phyloP scores from a whole-genome alignment of 2,888 invertebrate genomes.

The Dilophus febrilis region DNA sequence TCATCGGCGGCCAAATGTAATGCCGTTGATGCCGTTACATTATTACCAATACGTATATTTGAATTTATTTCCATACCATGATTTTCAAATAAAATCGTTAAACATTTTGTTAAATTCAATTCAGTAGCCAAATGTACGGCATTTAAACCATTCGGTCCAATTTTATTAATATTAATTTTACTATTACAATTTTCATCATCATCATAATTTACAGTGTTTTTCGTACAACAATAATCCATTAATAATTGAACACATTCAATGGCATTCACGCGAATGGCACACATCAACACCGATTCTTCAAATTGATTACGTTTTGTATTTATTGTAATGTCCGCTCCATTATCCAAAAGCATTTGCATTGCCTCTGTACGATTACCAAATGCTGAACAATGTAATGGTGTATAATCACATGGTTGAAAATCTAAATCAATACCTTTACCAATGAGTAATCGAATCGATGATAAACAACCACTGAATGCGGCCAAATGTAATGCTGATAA shows the following conservation, averaged over 20 bases:
- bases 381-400: slow-evolving; percentile 77
- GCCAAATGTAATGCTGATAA: slow-evolving; percentile 58
- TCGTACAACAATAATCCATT: too few species aligned
- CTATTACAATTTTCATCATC: too few species aligned
- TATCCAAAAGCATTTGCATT: slow-evolving; percentile 56
- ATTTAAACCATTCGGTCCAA: slow-evolving; percentile 59
- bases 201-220: too few species aligned
- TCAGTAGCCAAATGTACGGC: slow-evolving; percentile 69
- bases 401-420: slow-evolving; percentile 51
- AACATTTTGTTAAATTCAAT: slow-evolving; percentile 54
- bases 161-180: slow-evolving; percentile 57
- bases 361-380: slow-evolving; percentile 73
- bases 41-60: slow-evolving; percentile 47
- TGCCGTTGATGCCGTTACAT: slow-evolving; percentile 59
- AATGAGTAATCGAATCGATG: slow-evolving; percentile 51
- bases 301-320: slow-evolving; percentile 41
- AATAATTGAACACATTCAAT: slow-evolving; percentile 63
- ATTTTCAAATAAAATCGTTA: slow-evolving; percentile 55
- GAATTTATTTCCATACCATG: slow-evolving; percentile 55
- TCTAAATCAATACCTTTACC: slow-evolving; percentile 51
- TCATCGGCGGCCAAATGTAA: slow-evolving; percentile 78
- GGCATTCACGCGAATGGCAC: slow-evolving; percentile 70
- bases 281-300: slow-evolving; percentile 65
- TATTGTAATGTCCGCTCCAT: slow-evolving; percentile 53
- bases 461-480: slow-evolving; percentile 59